Conservation (phyloP, 2,888 invertebrate species). For the Chrysopilus asiliformis region DNA sequence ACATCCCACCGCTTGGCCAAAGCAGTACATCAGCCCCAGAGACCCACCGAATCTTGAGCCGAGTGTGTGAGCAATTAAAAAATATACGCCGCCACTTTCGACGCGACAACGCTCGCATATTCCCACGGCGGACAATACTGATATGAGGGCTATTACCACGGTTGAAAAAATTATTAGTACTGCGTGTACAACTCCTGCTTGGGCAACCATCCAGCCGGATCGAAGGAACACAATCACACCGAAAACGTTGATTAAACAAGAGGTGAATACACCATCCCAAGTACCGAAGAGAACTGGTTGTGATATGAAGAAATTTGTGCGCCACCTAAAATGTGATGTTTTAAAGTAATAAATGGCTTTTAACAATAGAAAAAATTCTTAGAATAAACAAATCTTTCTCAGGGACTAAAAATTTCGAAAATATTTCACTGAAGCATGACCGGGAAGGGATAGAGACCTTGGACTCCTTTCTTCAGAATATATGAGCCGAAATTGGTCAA, state of each 20-base stretch:
- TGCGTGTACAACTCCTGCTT: constrained; percentile 71
- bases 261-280: constrained; percentile 93
- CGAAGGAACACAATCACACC: constrained; percentile 94
- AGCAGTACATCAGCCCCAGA: constrained; percentile 85
- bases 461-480: too few species aligned
- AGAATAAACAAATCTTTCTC: too few species aligned
- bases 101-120: constrained; percentile 91
- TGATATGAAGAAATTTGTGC: constrained; percentile 90
- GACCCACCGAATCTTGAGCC: constrained; percentile 90
- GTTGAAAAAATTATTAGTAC: constrained; percentile 69
- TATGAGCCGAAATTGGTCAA: too few species aligned
- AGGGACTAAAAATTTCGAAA: too few species aligned
- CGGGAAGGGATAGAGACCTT: too few species aligned
- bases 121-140: constrained; percentile 88
- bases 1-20: constrained; percentile 94
- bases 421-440: too few species aligned
- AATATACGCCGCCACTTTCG: constrained; percentile 96
- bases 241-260: constrained; percentile 93
- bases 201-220: constrained; percentile 95
- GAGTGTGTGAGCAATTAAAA: constrained; percentile 83
- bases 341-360: background rate
- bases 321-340: constrained; percentile 84
- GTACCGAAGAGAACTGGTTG: constrained; percentile 93
- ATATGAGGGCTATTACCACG: constrained; percentile 80
- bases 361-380: too few species aligned